Conservation (phyloP, 2,888 invertebrate genomes). For the Drosophila differens region DNA sequence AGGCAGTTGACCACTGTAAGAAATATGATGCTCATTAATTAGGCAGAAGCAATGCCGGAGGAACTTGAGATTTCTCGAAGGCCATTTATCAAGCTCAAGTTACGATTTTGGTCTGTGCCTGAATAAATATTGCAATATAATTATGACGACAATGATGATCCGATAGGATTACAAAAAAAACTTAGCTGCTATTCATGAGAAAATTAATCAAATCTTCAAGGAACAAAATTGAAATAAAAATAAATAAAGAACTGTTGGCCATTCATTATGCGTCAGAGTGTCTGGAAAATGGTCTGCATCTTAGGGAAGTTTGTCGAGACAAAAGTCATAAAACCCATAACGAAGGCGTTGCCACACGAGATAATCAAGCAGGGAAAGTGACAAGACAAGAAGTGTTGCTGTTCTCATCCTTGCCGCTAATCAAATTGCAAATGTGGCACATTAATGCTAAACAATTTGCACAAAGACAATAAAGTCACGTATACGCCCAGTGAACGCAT, state of each 20-base stretch:
- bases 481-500: conserved; percentile 21
- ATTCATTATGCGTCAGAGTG: conserved; percentile 60
- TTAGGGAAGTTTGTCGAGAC: conserved; percentile 39
- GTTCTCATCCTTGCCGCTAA: conserved; percentile 35
- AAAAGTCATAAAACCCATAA: conserved; percentile 47
- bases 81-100: conserved; percentile 69
- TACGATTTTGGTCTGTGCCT: conserved; percentile 29
- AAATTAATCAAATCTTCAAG: conserved; percentile 65
- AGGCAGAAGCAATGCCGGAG: conserved; percentile 52
- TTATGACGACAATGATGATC: conserved; percentile 56
- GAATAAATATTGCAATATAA: conserved; percentile 64
- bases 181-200: conserved; percentile 32
- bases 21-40: conserved; percentile 69
- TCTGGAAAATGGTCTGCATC: conserved; percentile 42
- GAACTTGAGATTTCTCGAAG: conserved; percentile 55
- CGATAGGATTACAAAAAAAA: conserved; percentile 47
- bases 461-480: conserved; percentile 50
- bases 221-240: conserved; percentile 4
- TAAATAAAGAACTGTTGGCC: conserved; percentile 39
- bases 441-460: conserved; percentile 56
- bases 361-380: no score
- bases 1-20: conserved; percentile 42
- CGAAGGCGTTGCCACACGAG: conserved; percentile 38
- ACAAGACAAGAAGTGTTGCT: background rate
- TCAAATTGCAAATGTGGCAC: conserved; percentile 57